Conservation (phyloP, 2,888 invertebrate genomes). For the Fragum fragum region DNA sequence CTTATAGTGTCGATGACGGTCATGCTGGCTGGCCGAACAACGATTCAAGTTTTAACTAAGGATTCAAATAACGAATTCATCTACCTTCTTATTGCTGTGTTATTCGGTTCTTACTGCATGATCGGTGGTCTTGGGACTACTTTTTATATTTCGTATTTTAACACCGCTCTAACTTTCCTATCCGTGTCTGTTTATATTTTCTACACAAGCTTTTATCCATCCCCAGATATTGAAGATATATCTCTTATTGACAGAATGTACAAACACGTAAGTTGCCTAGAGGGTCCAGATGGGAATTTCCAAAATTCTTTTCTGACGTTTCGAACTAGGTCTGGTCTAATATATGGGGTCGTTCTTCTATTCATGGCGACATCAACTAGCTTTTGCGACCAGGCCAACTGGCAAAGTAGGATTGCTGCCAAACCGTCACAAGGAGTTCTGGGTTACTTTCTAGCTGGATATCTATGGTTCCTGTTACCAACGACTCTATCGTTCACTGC, state of each 20-base stretch:
- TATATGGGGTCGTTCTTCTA: constrained; percentile 72
- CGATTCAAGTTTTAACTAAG: constrained; percentile 73
- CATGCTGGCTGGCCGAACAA: constrained; percentile 73
- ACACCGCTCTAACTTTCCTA: constrained; percentile 78
- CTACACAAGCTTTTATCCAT: constrained; percentile 67
- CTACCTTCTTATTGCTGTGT: constrained; percentile 66
- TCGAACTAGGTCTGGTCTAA: constrained; percentile 72
- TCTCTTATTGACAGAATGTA: constrained; percentile 69
- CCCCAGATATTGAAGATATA: constrained; percentile 42
- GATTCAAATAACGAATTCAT: constrained; percentile 79
- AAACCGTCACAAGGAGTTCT: constrained; percentile 83
- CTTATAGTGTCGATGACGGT: constrained; percentile 75
- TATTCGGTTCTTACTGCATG: constrained; percentile 80
- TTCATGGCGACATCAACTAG: constrained; percentile 70
- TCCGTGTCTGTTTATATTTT: constrained; percentile 75
- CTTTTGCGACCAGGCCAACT: constrained; percentile 82
- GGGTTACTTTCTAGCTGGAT: constrained; percentile 81
- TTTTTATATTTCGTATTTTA: constrained; percentile 84
- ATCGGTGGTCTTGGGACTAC: constrained; percentile 82
- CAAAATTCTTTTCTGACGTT: constrained; percentile 76
- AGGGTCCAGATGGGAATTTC: constrained; percentile 75
- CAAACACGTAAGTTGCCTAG: constrained; percentile 68
- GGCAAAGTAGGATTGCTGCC: constrained; percentile 85
- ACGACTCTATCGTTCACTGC: constrained; percentile 76
- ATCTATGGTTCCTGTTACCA: constrained; percentile 83